Base-by-base conservation (phyloP, 1,140 invertebrate species). In the Meloidogyne floridensis region DNA sequence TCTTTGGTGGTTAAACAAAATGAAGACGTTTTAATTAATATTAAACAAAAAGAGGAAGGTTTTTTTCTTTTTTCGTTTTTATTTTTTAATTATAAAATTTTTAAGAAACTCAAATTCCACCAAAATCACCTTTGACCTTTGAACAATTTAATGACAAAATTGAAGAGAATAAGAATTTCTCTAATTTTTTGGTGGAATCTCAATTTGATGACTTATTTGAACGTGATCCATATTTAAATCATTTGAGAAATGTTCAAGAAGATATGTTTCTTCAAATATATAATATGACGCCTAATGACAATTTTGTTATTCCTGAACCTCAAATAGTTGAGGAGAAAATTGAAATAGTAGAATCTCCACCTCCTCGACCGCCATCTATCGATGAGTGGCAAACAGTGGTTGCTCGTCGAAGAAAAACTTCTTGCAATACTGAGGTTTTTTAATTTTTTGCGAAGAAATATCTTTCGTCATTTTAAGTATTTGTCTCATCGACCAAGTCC, bases 401-500 rank as follows among this genome's bases (percentile, higher is more conserved):
- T 65, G n/a, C 59, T 65, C 59, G 59, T 65, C 59, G 59, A n/a
- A n/a, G 59, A 65, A 65, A 65, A 65, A 3, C 59, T 7, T 65
- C 59, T 18, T 18, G 15, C 4, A 65, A n/a, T 65, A 65, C 59
- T 0, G 59, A 65, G 59, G 59, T 65, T 65, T 65, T 65, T 18
- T 65, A 6, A n/a, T 65, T n/a, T 65, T n/a, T 18, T n/a, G 0
- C 7, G n/a, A 65, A 6, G 10, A n/a, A n/a, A n/a, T 65, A 65
- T 65, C n/a, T n/a, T n/a, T n/a, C n/a, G n/a, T n/a, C n/a, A 32
- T 32, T 32, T 65, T 13, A 65, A 65, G 59, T 65, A 65, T 65
- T 65, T n/a, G 59, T 65, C 59, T 65, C 59, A 65, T 65, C 59
- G 59, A 15, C 59, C 59, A 65, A 65, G 59, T 65, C 59, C 59